Conservation (phyloP, 2,113 vertebrate species). For the Fulmarus glacialis region DNA sequence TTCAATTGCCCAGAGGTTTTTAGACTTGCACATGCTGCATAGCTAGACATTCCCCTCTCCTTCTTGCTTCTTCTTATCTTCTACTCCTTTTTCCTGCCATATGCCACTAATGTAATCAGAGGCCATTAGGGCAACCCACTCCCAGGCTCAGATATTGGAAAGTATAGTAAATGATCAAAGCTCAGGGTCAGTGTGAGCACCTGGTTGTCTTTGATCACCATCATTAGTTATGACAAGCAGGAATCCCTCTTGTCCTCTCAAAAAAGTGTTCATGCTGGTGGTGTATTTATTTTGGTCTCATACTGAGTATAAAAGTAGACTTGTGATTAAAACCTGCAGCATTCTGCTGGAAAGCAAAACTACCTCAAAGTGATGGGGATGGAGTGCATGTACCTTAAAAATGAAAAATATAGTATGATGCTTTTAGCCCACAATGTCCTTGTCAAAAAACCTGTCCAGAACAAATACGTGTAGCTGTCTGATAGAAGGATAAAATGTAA, state of each 20-base stretch:
- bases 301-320: conserved; percentile 11
- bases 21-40: not conserved
- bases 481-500: not conserved
- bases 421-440: not conserved
- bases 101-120: conserved; percentile 36
- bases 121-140: conserved; percentile 19
- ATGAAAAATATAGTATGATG: not conserved
- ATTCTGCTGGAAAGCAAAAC: conserved; percentile 28
- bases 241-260: conserved; percentile 37
- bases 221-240: conserved; percentile 58
- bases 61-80: conserved; percentile 34
- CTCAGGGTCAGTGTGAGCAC: conserved; percentile 31
- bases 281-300: conserved; percentile 54
- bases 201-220: conserved; percentile 52
- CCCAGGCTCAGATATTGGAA: conserved; percentile 40
- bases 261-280: not conserved
- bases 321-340: conserved; percentile 28
- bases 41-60: not conserved
- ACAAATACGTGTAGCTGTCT: not conserved
- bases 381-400: not conserved
- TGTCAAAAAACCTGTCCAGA: not conserved
- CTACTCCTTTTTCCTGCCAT: not conserved
- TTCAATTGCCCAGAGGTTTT: conserved; percentile 2
- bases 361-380: conserved; percentile 7
- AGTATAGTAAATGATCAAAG: conserved; percentile 44